phyloP scores from a whole-genome alignment of 37 sponge, comb jelly and placozoan genomes.

The Oscarella lobularis region DNA sequence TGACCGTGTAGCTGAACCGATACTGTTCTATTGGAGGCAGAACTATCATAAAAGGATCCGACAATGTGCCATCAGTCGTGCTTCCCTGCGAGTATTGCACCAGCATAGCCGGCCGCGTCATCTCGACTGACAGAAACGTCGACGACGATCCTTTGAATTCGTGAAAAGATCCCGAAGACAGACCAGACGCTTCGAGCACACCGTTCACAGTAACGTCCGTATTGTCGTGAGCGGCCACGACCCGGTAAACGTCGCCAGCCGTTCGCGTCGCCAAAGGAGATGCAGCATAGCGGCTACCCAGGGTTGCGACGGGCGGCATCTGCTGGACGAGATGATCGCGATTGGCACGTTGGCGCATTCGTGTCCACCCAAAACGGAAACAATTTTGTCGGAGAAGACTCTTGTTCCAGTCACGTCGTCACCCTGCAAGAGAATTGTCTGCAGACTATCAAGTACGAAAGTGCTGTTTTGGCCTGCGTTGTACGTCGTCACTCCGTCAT shows the following conservation, averaged over 20 bases:
- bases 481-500: background rate
- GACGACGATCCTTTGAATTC: background rate
- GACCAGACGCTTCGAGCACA: background rate
- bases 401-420: background rate
- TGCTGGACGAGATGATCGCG: background rate
- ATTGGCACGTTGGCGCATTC: background rate
- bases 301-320: background rate
- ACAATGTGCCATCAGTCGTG: slow-evolving; percentile 9
- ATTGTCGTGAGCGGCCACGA: slow-evolving; percentile 31
- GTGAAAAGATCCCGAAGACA: background rate
- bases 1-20: slow-evolving; percentile 29
- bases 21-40: slow-evolving; percentile 56
- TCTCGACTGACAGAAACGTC: slow-evolving; percentile 4
- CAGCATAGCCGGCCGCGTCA: slow-evolving; percentile 15
- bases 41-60: slow-evolving; percentile 46
- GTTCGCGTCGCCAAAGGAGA: background rate
- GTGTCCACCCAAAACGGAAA: background rate
- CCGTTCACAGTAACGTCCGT: slow-evolving; percentile 18
- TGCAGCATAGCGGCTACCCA: background rate
- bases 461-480: background rate
- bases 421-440: background rate
- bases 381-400: background rate
- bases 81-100: slow-evolving; percentile 22
- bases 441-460: background rate
- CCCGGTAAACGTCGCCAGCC: background rate